Evolutionary conservation across 2,888 invertebrate species (phyloP), one percentile per base, ranked within the genome.

Genomic region (Chloroclysta siterata): DNA sequence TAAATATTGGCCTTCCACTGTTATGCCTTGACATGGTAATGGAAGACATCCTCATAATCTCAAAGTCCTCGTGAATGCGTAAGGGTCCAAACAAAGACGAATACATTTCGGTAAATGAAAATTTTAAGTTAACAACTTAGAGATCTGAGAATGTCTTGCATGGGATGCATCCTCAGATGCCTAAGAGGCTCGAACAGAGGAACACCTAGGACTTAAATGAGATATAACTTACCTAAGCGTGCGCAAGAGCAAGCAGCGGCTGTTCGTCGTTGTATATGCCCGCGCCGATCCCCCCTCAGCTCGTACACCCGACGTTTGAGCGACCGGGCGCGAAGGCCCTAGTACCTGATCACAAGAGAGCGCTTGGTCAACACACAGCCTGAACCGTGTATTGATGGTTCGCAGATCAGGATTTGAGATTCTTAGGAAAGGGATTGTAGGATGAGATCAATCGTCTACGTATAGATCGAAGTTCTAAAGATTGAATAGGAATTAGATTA

Each of bases 261-360:
- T 75, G 71, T 62, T 65, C 74, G 80, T 82, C 84, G 85, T 81
- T 83, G 85, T 83, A 72, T 81, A 75, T 85, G 88, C 90, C 73
- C 84, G 88, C 86, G 81, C 92, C 92, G 92, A 92, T 91, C 82
- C 92, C 83, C 90, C 91, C 90, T 77, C 85, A 75, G 85, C 91
- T 90, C 88, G 89, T 73, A 82, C 79, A 76, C 89, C 90, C 89
- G 90, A 85, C 81, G 83, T 76, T 81, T 81, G 80, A 86, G 88
- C 87, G 90, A 90, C 91, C 91, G 91, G 90, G 92, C 92, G 89
- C 89, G 86, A 74, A 82, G 90, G 90, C 90, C 91, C 89, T 90
- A 91, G 90, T 91, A 92, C 91, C 93, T 93, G 91, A 86, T 84
- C 82, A 82, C 77, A 82, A 84, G 83, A 86, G 84, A 83, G 82